Evolutionary conservation across 1,140 invertebrate genomes (phyloP).

Genomic region (Spodoptera frugiperda): DNA sequence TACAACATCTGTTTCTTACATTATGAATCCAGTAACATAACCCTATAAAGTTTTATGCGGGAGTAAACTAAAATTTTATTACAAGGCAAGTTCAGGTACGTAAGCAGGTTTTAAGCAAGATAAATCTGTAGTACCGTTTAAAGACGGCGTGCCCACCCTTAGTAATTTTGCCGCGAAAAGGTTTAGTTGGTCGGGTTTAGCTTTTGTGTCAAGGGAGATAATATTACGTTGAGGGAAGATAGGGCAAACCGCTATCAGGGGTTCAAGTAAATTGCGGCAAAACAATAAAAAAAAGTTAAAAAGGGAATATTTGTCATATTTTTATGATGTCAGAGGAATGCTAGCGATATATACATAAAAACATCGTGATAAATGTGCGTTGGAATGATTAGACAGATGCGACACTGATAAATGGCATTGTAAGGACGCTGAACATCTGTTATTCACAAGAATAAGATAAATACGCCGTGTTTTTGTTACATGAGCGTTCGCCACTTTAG

Average conservation of each 20-base stretch:
- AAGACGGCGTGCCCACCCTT: slow-evolving; percentile 1
- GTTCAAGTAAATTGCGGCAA: background rate
- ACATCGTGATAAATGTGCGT: slow-evolving; percentile 63
- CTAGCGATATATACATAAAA: slow-evolving; percentile 47
- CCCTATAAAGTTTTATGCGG: slow-evolving; percentile 9
- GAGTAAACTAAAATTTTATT: slow-evolving; percentile 12
- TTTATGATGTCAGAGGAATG: slow-evolving; percentile 33
- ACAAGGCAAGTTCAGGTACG: slow-evolving; percentile 7
- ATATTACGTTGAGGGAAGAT: background rate
- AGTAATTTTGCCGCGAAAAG: slow-evolving; percentile 27
- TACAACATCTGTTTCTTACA: too few relatives aligned
- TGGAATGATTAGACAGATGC: slow-evolving; percentile 67
- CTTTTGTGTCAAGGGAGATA: slow-evolving; percentile 34
- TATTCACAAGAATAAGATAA: slow-evolving; percentile 71
- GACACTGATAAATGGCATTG: slow-evolving; percentile 69
- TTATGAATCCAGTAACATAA: background rate
- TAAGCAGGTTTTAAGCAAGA: slow-evolving; percentile 37
- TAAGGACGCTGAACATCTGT: slow-evolving; percentile 66
- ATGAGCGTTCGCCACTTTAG: slow-evolving; percentile 49
- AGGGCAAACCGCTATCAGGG: background rate
- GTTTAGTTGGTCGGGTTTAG: background rate
- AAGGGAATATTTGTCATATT: slow-evolving; percentile 25
- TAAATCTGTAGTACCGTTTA: slow-evolving; percentile 41
- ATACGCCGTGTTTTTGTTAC: slow-evolving; percentile 60
- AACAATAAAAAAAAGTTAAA: slow-evolving; percentile 23